A percentile compares a stretch with the other conserved stretches of the same genome.
phyloP scores from a whole-genome alignment of 2,113 vertebrate species.

The Mastomys coucha region DNA sequence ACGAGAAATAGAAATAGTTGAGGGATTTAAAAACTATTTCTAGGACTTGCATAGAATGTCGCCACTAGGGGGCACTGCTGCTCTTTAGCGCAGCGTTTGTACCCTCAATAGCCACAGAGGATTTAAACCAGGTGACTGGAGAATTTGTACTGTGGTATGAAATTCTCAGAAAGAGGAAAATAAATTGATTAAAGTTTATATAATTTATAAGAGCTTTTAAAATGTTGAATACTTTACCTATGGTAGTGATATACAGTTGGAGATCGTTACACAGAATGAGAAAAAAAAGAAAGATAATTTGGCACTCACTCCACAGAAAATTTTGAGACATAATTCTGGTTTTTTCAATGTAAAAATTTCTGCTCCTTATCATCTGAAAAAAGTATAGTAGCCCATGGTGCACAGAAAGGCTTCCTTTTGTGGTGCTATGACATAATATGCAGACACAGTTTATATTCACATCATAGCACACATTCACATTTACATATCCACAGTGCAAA shows the following conservation, averaged over 20 bases:
- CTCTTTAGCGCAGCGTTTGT: neutral
- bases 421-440: neutral
- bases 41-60: neutral
- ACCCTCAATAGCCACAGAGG: neutral
- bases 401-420: neutral
- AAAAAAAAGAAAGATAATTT: neutral
- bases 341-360: constrained; percentile 2
- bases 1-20: neutral
- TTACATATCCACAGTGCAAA: neutral
- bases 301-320: neutral
- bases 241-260: constrained; percentile 27
- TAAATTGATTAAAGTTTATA: constrained; percentile 2
- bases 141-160: constrained; percentile 33
- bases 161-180: constrained; percentile 53
- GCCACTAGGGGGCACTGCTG: constrained; percentile 71
- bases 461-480: neutral
- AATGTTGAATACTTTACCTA: constrained; percentile 15
- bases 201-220: constrained; percentile 51
- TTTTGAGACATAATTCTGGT: constrained; percentile 9
- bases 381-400: neutral
- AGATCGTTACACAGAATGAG: neutral
- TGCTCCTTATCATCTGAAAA: neutral
- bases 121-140: constrained; percentile 1
- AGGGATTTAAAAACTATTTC: neutral
- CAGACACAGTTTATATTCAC: neutral